Conservation (phyloP, 2,797 vertebrate genomes). For the Onychomys torridus region DNA sequence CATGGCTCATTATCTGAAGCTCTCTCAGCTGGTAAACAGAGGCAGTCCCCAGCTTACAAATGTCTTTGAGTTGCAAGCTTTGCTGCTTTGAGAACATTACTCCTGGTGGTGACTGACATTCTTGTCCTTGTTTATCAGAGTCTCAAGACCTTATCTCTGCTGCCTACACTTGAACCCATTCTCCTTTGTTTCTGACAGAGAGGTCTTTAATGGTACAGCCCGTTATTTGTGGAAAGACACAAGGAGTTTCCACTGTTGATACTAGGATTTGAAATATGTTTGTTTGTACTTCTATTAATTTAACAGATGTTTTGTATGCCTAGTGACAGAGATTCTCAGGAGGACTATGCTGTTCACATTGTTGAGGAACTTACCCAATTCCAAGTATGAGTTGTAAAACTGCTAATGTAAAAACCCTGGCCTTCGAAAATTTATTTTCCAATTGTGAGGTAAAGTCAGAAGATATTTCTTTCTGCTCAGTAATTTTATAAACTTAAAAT, state of each 20-base stretch:
- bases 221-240: neutral
- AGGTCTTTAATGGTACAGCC: neutral
- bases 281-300: neutral
- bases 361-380: neutral
- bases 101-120: neutral
- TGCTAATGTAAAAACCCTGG: neutral
- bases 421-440: neutral
- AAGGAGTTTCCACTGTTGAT: neutral
- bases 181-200: neutral
- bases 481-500: constrained; percentile 42
- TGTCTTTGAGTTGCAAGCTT: neutral
- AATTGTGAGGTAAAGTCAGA: neutral
- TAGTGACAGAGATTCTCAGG: too few species aligned
- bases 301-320: neutral
- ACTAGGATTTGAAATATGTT: neutral
- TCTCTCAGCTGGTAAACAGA: constrained; percentile 71
- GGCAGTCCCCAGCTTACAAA: constrained; percentile 22
- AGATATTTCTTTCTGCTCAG: neutral
- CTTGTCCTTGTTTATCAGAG: neutral
- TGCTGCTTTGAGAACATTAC: neutral
- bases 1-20: constrained; percentile 72
- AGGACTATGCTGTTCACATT: neutral
- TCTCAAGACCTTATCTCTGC: neutral
- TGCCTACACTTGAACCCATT: neutral
- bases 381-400: neutral